A percentile compares a stretch with the other conserved stretches of the same genome.
These are phyloP conservation scores for Trematomus loennbergii DNA, from an alignment of 2,113 vertebrate genomes.

Conservation along the genomic window DNA sequence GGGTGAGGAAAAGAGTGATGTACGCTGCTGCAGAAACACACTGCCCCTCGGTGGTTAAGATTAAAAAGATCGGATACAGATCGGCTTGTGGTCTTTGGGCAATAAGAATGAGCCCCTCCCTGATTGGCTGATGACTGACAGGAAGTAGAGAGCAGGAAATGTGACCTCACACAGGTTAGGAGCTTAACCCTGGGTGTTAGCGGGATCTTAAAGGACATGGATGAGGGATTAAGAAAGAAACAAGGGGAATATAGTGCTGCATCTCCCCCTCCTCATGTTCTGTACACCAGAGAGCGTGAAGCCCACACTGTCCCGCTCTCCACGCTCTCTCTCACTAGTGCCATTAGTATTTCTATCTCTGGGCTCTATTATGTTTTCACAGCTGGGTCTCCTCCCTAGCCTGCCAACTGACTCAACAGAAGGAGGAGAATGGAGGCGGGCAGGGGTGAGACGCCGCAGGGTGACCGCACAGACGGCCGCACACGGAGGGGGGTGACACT, in stretches of 20 bases:
- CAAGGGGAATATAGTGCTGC: constrained; percentile 15
- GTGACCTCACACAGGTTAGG: constrained; percentile 48
- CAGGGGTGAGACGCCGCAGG: constrained; percentile 42
- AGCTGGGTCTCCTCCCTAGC: constrained; percentile 54
- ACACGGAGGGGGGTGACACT: constrained; percentile 33
- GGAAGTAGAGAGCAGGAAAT: constrained; percentile 53
- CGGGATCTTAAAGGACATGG: constrained; percentile 31
- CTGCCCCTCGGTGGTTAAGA: constrained; percentile 6
- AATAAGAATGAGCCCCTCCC: constrained; percentile 34
- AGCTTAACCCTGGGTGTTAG: constrained; percentile 45
- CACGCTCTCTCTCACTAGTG: constrained; percentile 40
- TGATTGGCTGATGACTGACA: constrained; percentile 47
- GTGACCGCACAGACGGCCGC: constrained; percentile 16
- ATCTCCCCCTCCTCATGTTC: constrained; percentile 40
- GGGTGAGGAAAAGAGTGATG: constrained; percentile 17
- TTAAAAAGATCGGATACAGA: constrained; percentile 12
- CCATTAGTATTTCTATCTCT: constrained; percentile 58
- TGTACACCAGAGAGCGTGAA: constrained; percentile 48
- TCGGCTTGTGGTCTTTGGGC: constrained; percentile 23
- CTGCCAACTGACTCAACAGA: constrained; percentile 49
- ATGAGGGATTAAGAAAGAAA: constrained; percentile 45
- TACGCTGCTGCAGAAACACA: constrained; percentile 15
- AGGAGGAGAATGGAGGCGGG: constrained; percentile 58
- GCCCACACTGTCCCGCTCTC: constrained; percentile 38
- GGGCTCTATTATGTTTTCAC: constrained; percentile 60